Evolutionary conservation across 2,888 invertebrate genomes (phyloP), one percentile per base, ranked within the genome.

Genomic region (Cylloceria caligata): DNA sequence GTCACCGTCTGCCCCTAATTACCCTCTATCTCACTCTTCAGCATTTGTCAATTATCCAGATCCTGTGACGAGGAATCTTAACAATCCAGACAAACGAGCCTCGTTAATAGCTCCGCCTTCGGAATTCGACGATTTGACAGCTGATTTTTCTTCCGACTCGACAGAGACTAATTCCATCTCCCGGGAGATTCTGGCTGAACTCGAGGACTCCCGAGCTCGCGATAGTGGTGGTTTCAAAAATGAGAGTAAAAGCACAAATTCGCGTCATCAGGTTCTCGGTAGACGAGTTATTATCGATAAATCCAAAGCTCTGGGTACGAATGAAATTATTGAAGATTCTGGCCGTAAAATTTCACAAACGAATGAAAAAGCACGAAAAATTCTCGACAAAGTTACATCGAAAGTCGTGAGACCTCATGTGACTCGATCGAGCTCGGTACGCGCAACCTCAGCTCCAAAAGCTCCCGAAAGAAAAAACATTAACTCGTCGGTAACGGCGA

Each of bases 91-190:
- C 0, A 92, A 91, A 83, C 91, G 93, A 0, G 86, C 89, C 4
- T 93, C 93, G 3, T 89, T 93, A 3, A 93, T 94, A 79, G 93
- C 93, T 1, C 93, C 93, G 0, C 93, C 94, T 0, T 80, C 86
- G 7, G 91, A 90, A 84, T 93, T 94, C 83, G 92, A 93, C 84
- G 93, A 94, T 77, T 76, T 88, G 24, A 83, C 85, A 0, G 86
- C 83, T 0, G 90, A 89, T 52, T 88, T 90, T 49, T 91, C 91
- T 1, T 91, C 90, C 84, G 91, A 92, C 45, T 91, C 90, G 27
- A 89, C 91, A 36, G 92, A 92, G 62, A 90, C 89, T 0, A 91
- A 90, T 78, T 90, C 90, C 3, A 83, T 89, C n/a, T 84, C 87
- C 0, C 88, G 87, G 0, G 90, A 91, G 27, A 71, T 88, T 27